A percentile compares a stretch with the other conserved stretches of the same genome.
Conservation (phyloP, 2,113 vertebrate species). For the Rhea pennata region DNA sequence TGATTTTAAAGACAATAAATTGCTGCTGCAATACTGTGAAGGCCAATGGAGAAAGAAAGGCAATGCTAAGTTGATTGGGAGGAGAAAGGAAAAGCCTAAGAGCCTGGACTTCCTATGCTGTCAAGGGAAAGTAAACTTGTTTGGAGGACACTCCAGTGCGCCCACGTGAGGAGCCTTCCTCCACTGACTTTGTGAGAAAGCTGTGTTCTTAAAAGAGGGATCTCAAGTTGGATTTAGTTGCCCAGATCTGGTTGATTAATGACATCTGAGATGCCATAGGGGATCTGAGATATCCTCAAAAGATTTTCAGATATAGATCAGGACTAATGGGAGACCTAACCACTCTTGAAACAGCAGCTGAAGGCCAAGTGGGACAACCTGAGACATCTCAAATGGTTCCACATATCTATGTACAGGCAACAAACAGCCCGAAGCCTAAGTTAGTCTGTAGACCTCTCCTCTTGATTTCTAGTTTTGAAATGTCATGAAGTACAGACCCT, state of each 20-base stretch:
- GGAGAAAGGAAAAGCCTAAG: not conserved
- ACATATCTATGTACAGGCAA: not conserved
- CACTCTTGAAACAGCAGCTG: not conserved
- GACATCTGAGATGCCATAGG: not conserved
- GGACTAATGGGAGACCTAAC: not conserved
- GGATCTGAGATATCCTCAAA: not conserved
- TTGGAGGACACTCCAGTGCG: not conserved
- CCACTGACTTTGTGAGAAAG: not conserved
- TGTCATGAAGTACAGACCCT: not conserved
- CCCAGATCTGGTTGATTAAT: not conserved
- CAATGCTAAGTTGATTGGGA: not conserved
- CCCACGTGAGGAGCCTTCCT: not conserved
- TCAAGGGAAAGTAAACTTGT: not conserved
- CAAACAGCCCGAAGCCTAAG: fast-evolving
- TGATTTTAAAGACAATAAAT: not conserved
- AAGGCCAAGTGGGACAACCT: not conserved
- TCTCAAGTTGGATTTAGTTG: not conserved
- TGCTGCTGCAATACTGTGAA: not conserved
- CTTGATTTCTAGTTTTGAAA: not conserved
- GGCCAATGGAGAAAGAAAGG: not conserved
- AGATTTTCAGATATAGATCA: not conserved
- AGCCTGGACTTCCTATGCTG: not conserved
- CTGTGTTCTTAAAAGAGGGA: not conserved
- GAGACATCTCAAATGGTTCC: not conserved
- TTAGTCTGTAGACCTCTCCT: not conserved